Evolutionary conservation across 1,140 invertebrate genomes (phyloP).

Genomic region (Pseudomyrmex dendroicus): DNA sequence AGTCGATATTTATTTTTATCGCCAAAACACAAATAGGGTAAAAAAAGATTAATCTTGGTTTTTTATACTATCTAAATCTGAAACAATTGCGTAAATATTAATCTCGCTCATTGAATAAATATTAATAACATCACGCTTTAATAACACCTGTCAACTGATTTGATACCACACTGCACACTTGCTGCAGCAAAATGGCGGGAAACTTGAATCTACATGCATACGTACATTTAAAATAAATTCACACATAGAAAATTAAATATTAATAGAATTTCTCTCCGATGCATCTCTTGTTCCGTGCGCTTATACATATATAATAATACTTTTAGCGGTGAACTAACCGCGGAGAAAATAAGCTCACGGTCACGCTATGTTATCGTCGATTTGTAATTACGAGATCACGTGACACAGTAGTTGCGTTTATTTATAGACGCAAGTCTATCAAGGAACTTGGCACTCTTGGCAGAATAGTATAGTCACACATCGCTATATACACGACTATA

Average conservation of each 20-base stretch:
- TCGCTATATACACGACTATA: not conserved
- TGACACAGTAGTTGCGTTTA: slow-evolving; percentile 22
- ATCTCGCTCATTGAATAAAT: no score
- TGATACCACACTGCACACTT: no score
- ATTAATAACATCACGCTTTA: no score
- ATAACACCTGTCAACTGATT: no score
- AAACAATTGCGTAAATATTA: no score
- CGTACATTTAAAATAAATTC: not conserved
- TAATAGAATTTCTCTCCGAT: not conserved
- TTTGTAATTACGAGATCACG: slow-evolving; percentile 41
- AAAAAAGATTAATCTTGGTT: no score
- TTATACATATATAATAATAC: no score
- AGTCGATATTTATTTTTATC: no score
- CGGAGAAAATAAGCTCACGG: slow-evolving; percentile 25
- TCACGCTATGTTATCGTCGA: not conserved
- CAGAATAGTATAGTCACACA: not conserved
- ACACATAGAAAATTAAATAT: not conserved
- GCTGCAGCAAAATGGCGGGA: slow-evolving; percentile 5
- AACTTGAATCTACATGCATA: not conserved
- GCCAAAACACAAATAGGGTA: no score
- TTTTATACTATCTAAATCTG: no score
- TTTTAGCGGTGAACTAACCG: not conserved
- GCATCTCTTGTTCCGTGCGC: not conserved
- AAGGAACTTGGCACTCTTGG: slow-evolving; percentile 2
- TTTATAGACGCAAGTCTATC: slow-evolving; percentile 41